Base-by-base conservation (phyloP, 2,797 vertebrate species). In the Hafferia zeledoni region DNA sequence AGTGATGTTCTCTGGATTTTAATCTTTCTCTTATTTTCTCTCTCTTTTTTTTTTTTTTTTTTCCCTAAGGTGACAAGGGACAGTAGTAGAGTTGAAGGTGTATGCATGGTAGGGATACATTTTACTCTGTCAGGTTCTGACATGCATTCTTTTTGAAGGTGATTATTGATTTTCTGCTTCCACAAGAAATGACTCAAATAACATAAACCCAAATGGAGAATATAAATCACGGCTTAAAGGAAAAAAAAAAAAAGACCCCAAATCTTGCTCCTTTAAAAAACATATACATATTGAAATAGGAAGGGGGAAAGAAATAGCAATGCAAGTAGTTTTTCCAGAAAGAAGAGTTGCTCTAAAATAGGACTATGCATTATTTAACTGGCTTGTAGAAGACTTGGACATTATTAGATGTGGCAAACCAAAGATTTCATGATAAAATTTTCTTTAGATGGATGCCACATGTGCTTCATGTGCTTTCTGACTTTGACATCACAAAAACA, bases 121-220 rank as follows among this genome's bases (percentile, higher is more conserved):
- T 91, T 94, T 82, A 78, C n/a, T 67, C 53, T 19, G 14, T 90
- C 79, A 88, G 55, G 55, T 93, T 89, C 65, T 87, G 69, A 88
- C 72, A 80, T 43, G 77, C 33, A 67, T 84, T 89, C 41, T 47
- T 92, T 95, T 79, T 90, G 83, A 92, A 92, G 27, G 50, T 44
- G 37, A 71, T 69, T 82, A 91, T 83, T 83, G 87, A 94, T 91
- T 92, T 95, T 87, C 79, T 94, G 55, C 55, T 64, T 91, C 27
- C 47, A 53, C 33, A 84, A 89, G 57, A 91, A 65, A 80, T n/a
- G 1, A 69, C 23, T 76, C 47, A 63, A 70, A 74, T 49, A 88
- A 52, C 13, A 33, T 3, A 6, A 69, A 44, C 4, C 13, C 30
- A 82, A 70, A 6, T 28, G 17, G 12, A 84, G 50, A 90, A 92